Evolutionary conservation across 2,113 vertebrate species (phyloP).

Genomic region (Acanthisitta chloris): DNA sequence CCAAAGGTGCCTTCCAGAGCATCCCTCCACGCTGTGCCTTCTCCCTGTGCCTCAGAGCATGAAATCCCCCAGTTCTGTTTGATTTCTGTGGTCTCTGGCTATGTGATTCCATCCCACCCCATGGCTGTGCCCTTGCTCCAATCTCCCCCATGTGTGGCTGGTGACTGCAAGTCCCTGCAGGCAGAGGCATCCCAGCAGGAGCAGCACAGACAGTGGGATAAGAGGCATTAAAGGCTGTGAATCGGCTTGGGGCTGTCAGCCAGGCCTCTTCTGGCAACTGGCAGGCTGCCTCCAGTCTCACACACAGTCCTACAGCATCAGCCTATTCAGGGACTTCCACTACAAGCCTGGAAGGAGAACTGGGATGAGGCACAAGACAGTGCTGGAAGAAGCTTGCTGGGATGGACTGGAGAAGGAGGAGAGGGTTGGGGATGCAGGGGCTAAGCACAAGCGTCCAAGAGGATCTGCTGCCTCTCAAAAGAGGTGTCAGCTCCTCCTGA

Average conservation of each 20-base stretch:
- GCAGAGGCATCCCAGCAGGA: not conserved
- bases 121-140: rapidly evolving
- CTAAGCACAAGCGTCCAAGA: not conserved
- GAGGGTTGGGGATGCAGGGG: not conserved
- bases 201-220: not conserved
- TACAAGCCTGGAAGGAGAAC: not conserved
- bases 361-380: not conserved
- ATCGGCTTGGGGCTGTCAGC: not conserved
- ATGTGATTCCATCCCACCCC: not conserved
- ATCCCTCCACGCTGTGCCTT: not conserved
- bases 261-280: not conserved
- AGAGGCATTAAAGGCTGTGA: not conserved
- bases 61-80: not conserved
- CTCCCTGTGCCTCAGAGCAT: not conserved
- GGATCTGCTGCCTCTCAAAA: not conserved
- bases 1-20: not conserved
- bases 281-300: not conserved
- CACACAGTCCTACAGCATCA: not conserved
- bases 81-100: not conserved
- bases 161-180: not conserved
- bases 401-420: not conserved
- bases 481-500: not conserved
- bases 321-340: not conserved
- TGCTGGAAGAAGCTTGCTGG: not conserved
- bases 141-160: rapidly evolving